These are phyloP conservation scores for Scylla paramamosain DNA, from an alignment of 1,140 invertebrate genomes.

Conservation along the genomic window DNA sequence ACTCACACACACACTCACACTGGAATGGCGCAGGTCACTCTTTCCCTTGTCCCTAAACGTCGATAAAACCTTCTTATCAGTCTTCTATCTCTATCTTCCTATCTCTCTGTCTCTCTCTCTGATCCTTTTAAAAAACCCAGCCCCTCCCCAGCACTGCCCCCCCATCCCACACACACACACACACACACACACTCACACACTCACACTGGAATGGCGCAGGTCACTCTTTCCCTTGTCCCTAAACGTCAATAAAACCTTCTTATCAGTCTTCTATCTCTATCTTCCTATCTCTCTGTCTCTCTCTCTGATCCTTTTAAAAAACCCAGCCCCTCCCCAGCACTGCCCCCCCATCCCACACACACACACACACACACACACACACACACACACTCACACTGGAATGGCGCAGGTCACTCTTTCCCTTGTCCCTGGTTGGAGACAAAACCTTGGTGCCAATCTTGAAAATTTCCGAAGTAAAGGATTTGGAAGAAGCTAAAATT, in stretches of 20 bases:
- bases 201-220: conserved; percentile 77
- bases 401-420: conserved; percentile 77
- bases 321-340: too few relatives aligned
- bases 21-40: conserved; percentile 77
- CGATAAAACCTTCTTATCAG: conserved; percentile 90
- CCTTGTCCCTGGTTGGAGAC: conserved; percentile 87
- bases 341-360: too few relatives aligned
- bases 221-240: conserved; percentile 83
- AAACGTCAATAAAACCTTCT: too few relatives aligned
- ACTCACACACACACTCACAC: conserved; percentile 73
- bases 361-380: too few relatives aligned
- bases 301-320: too few relatives aligned
- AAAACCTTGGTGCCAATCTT: conserved; percentile 86
- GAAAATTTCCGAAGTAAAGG: conserved; percentile 81
- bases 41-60: conserved; percentile 86
- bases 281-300: too few relatives aligned
- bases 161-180: too few relatives aligned
- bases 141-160: too few relatives aligned
- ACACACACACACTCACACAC: conserved; percentile 52
- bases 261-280: too few relatives aligned
- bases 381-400: conserved; percentile 77
- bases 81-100: too few relatives aligned
- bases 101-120: too few relatives aligned
- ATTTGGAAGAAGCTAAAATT: conserved; percentile 88
- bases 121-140: too few relatives aligned